These are phyloP conservation scores for Ectropis grisescens DNA, from an alignment of 1,140 invertebrate genomes.

Conservation along the genomic window DNA sequence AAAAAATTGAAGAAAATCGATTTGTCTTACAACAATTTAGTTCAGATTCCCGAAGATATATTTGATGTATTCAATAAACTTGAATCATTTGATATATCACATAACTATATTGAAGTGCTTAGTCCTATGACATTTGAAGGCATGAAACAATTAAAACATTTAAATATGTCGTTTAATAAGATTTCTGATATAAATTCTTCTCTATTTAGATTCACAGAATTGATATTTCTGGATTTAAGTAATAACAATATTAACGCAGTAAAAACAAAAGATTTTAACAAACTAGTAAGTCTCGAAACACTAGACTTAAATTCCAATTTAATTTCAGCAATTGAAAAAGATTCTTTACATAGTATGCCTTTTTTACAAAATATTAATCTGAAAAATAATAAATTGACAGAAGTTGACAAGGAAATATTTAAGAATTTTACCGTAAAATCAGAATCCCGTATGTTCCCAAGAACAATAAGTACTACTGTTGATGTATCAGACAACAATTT, in stretches of 20 bases:
- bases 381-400: constrained; percentile 22
- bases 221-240: constrained; percentile 20
- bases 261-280: constrained; percentile 16
- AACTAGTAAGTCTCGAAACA: constrained; percentile 14
- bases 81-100: constrained; percentile 26
- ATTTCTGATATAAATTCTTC: constrained; percentile 25
- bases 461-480: too few relatives aligned
- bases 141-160: constrained; percentile 14
- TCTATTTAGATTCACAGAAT: constrained; percentile 21
- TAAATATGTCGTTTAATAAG: constrained; percentile 25
- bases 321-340: constrained; percentile 18
- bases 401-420: constrained; percentile 22
- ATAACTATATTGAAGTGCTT: constrained; percentile 24
- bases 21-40: constrained; percentile 27
- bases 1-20: constrained; percentile 17
- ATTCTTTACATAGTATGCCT: constrained; percentile 18
- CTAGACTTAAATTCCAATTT: constrained; percentile 26
- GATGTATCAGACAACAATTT: constrained; percentile 27
- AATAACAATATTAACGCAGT: constrained; percentile 26
- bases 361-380: constrained; percentile 21
- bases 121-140: constrained; percentile 24
- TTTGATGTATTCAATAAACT: constrained; percentile 20
- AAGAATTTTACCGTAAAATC: constrained; percentile 1
- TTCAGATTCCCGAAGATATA: constrained; percentile 15
- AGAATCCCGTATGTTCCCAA: too few relatives aligned